Evolutionary conservation across 2,888 invertebrate genomes (phyloP), one percentile per base, ranked within the genome.

Genomic region (Thymelicus sylvestris): DNA sequence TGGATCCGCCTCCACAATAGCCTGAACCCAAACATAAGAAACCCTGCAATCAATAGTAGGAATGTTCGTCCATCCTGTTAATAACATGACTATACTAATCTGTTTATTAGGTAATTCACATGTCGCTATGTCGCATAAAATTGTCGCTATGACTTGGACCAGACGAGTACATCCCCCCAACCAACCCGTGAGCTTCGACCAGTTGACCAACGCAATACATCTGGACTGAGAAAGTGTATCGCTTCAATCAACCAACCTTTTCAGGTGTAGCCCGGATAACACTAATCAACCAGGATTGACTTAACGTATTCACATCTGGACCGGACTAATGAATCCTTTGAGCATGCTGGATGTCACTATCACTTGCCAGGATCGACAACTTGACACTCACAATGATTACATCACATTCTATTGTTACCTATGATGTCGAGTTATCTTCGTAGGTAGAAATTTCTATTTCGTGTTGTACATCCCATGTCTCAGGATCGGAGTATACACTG

Each of bases 401-500:
- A 19, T 7, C 2, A 10, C 12, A 31, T 8, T 7, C 7, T 6
- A 41, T 8, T 41, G 41, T 38, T 59, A 59, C 59, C 59, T 59
- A 59, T n/a, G 50, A 7, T 50, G 57, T 31, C 5, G 57, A 31
- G 12, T 31, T 24, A 38, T 38, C 38, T 38, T 31, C 59, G 38
- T 5, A 59, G n/a, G 59, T 59, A 31, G 59, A 38, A 38, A 59
- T 59, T n/a, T 59, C 59, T 13, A 38, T 6, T 38, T 59, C 38
- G 38, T 59, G n/a, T 38, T 59, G 59, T 38, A 31, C 8, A 19
- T 59, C 59, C 59, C 59, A 59, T n/a, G 38, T 38, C 6, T 31
- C 59, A 38, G 65, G 65, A 19, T 71, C 70, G 13, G 66, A 66
- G 19, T 61, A 12, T 50, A 19, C 61, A 50, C 60, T 71, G 5